Evolutionary conservation across 2,113 vertebrate genomes (phyloP).

Genomic region (Xyliphius kryptos): DNA sequence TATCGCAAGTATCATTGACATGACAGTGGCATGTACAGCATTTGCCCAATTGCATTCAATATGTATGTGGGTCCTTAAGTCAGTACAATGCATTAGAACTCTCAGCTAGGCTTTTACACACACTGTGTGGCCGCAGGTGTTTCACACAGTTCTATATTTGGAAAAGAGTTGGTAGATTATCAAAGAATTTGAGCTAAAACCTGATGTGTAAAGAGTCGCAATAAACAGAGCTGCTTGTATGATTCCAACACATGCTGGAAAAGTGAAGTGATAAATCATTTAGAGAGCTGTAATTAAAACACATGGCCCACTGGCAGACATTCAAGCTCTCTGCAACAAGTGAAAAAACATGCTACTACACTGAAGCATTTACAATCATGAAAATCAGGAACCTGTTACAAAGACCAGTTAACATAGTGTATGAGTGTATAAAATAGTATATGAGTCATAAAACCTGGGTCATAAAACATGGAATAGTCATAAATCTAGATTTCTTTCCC

Average conservation of each 20-base stretch:
- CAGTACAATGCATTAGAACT: too few species aligned
- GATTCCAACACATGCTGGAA: slow-evolving; percentile 9
- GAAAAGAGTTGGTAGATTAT: not conserved
- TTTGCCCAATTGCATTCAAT: too few species aligned
- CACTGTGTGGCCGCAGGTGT: too few species aligned
- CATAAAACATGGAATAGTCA: too few species aligned
- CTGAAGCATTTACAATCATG: not conserved
- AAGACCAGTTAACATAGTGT: not conserved
- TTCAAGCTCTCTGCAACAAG: slow-evolving; percentile 5
- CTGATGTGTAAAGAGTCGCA: not conserved
- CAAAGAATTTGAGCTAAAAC: not conserved
- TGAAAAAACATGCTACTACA: not conserved
- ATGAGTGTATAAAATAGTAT: too few species aligned
- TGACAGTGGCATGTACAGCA: too few species aligned
- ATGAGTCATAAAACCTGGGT: not conserved
- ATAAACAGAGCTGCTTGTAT: not conserved
- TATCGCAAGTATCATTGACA: too few species aligned
- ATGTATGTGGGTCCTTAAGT: too few species aligned
- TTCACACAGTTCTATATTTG: slow-evolving; percentile 19
- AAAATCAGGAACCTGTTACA: not conserved
- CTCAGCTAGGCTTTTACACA: too few species aligned
- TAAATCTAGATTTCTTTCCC: not conserved
- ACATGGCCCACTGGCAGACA: not conserved
- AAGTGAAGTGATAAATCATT: slow-evolving; percentile 7
- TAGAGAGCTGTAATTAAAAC: slow-evolving; percentile 3